Conservation (phyloP, 2,113 vertebrate species). For the Dolichotis patagonum region DNA sequence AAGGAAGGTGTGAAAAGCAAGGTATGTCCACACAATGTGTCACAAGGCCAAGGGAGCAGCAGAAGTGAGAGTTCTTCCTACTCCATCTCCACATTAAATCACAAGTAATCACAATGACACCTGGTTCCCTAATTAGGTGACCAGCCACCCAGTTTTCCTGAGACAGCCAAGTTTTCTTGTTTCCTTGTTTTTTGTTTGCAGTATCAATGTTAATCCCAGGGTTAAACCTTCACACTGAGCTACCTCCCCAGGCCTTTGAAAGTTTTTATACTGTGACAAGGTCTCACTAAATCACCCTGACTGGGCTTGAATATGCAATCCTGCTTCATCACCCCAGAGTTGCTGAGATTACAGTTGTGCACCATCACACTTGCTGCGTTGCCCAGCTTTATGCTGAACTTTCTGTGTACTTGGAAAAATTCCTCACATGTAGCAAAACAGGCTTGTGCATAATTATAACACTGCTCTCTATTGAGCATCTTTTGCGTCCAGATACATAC, state of each 20-base stretch:
- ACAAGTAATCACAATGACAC: background rate
- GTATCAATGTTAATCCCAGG: background rate
- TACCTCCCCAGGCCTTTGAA: background rate
- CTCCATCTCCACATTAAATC: background rate
- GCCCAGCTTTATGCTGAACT: background rate
- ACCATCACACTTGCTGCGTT: background rate
- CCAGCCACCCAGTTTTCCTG: background rate
- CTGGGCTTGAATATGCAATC: background rate
- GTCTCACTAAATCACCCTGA: background rate
- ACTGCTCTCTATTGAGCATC: rapidly evolving
- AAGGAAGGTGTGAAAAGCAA: background rate
- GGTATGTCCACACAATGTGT: background rate
- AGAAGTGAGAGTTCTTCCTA: no score
- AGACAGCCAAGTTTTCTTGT: background rate
- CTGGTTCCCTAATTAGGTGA: background rate
- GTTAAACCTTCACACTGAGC: background rate
- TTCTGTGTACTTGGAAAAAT: background rate
- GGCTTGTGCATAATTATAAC: background rate
- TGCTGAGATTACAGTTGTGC: background rate
- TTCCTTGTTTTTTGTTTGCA: background rate
- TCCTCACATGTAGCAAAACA: background rate
- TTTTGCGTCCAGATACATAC: background rate
- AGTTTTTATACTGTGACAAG: background rate
- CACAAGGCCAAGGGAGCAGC: background rate
- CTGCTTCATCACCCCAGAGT: background rate